Conservation (phyloP, 2,888 invertebrate genomes). For the Hemicrepidius hirtus region DNA sequence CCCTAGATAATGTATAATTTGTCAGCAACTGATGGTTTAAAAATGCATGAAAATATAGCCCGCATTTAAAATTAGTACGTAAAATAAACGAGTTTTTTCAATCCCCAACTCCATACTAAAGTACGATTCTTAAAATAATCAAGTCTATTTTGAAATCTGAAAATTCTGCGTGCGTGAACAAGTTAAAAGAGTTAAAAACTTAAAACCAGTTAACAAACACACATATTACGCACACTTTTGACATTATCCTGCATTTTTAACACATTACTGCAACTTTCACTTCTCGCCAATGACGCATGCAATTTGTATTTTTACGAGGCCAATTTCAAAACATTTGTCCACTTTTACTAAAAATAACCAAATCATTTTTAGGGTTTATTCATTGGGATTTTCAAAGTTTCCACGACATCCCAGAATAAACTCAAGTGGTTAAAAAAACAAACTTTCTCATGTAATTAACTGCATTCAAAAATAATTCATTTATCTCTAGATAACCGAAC, state of each 20-base stretch:
- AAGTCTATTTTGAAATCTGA: conserved; percentile 57
- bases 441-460: conserved; percentile 3
- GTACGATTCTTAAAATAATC: conserved; percentile 59
- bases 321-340: background rate
- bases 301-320: conserved; percentile 9
- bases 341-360: too few relatives aligned
- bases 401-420: background rate
- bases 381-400: too few relatives aligned
- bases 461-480: conserved; percentile 12
- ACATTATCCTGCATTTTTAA: conserved; percentile 20
- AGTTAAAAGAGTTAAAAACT: background rate
- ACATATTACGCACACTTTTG: conserved; percentile 9
- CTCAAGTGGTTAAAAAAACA: background rate
- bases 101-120: conserved; percentile 45
- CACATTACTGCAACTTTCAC: conserved; percentile 20
- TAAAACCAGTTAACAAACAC: background rate
- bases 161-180: conserved; percentile 55
- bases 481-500: conserved; percentile 43
- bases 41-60: conserved; percentile 33
- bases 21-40: conserved; percentile 35
- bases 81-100: conserved; percentile 50
- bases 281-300: conserved; percentile 23
- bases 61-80: conserved; percentile 49
- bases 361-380: too few relatives aligned
- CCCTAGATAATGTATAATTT: conserved; percentile 26